Conservation (phyloP, 2,888 invertebrate species). For the Cacoxenus indagator region DNA sequence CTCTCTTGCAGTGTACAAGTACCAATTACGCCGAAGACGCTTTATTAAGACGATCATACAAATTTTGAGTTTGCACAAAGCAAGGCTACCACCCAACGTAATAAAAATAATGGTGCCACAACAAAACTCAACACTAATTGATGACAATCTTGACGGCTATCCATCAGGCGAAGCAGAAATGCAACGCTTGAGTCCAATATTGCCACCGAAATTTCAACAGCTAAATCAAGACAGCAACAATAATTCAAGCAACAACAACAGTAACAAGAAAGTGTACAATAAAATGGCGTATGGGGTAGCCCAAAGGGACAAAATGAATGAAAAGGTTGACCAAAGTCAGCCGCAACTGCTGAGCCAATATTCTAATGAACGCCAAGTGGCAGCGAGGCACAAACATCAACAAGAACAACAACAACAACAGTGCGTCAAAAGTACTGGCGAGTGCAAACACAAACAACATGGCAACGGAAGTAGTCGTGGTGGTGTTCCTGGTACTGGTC, state of each 20-base stretch:
- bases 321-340: too few species aligned
- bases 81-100: too few species aligned
- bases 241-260: slow-evolving; percentile 28
- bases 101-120: slow-evolving; percentile 60
- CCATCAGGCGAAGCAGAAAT: slow-evolving; percentile 60
- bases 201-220: slow-evolving; percentile 49
- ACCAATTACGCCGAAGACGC: background rate
- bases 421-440: background rate
- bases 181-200: slow-evolving; percentile 65
- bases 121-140: slow-evolving; percentile 69
- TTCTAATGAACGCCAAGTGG: background rate
- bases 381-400: slow-evolving; percentile 5
- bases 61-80: too few species aligned
- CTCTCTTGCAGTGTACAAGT: slow-evolving; percentile 40
- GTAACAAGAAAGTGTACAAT: slow-evolving; percentile 20
- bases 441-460: slow-evolving; percentile 47
- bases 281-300: slow-evolving; percentile 28
- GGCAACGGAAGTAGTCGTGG: slow-evolving; percentile 48
- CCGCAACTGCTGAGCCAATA: slow-evolving; percentile 18
- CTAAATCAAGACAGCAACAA: slow-evolving; percentile 41
- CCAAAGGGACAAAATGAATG: slow-evolving; percentile 28
- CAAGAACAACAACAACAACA: slow-evolving; percentile 24
- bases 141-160: slow-evolving; percentile 61
- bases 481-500: slow-evolving; percentile 40
- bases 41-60: too few species aligned